phyloP scores from a whole-genome alignment of 2,888 invertebrate species.

The Epistrophella euchroma region DNA sequence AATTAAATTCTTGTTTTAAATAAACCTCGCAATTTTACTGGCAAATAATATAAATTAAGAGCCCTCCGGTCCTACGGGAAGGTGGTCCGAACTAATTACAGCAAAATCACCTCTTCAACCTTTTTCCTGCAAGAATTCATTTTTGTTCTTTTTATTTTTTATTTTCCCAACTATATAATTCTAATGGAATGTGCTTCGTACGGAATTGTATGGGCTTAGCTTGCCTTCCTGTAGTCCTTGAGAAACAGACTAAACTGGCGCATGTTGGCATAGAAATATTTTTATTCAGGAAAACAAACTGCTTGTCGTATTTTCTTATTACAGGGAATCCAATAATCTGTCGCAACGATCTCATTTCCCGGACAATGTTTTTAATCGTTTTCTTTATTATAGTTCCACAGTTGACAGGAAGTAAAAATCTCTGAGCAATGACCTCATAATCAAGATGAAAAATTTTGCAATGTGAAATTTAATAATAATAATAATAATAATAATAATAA shows the following conservation, averaged over 20 bases:
- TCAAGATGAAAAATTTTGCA: background rate
- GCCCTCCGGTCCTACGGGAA: conserved; percentile 39
- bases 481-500: no score
- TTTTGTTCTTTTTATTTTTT: conserved; percentile 15
- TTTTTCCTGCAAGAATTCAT: conserved; percentile 13
- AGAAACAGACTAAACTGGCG: background rate
- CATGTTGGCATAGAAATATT: conserved; percentile 91
- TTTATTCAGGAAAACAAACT: conserved; percentile 89
- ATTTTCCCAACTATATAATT: background rate
- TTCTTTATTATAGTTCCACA: conserved; percentile 88
- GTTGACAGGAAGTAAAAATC: conserved; percentile 86
- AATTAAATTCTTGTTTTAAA: conserved; percentile 69
- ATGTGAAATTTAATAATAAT: no score
- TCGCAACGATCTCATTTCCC: conserved; percentile 94
- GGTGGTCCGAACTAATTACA: conserved; percentile 65
- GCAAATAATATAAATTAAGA: conserved; percentile 74
- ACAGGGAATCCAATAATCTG: conserved; percentile 96
- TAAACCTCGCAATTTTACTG: conserved; percentile 66
- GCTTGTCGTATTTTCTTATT: conserved; percentile 94
- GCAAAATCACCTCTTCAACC: conserved; percentile 64
- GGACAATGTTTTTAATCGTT: conserved; percentile 88
- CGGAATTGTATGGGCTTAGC: conserved; percentile 14
- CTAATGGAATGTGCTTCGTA: conserved; percentile 1
- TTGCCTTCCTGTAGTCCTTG: conserved; percentile 7
- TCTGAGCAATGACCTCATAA: conserved; percentile 54